Evolutionary conservation across 2,113 vertebrate genomes (phyloP).

Genomic region (Centrocercus urophasianus): DNA sequence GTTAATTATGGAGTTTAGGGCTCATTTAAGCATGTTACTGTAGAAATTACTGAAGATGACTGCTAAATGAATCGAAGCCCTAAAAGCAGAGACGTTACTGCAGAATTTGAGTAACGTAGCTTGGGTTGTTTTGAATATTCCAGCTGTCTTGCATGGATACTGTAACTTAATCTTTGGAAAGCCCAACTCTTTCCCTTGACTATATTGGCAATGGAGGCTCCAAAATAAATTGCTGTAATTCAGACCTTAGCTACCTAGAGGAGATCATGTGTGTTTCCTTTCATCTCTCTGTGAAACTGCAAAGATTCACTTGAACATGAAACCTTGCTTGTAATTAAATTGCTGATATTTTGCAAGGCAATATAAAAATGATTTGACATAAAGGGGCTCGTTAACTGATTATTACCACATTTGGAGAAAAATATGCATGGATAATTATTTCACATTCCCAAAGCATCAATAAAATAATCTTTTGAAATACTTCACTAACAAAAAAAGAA

Average conservation of each 20-base stretch:
- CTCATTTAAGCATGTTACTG: neutral
- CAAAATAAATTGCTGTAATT: slow-evolving; percentile 2
- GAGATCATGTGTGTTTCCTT: neutral
- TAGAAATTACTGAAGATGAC: neutral
- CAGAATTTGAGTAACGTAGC: neutral
- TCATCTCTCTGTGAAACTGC: neutral
- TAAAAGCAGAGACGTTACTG: neutral
- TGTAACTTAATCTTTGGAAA: neutral
- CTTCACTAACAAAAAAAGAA: slow-evolving; percentile 63
- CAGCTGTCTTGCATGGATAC: slow-evolving; percentile 14
- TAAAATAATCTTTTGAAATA: slow-evolving; percentile 47
- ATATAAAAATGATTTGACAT: neutral
- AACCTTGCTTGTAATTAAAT: neutral
- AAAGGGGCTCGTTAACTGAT: neutral
- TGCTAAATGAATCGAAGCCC: neutral
- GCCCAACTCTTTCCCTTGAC: neutral
- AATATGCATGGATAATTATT: slow-evolving; percentile 40
- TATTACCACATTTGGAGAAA: neutral
- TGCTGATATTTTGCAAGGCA: neutral
- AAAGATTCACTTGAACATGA: neutral
- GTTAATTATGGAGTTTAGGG: neutral
- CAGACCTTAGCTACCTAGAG: neutral
- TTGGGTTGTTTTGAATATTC: slow-evolving; percentile 24
- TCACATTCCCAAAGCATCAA: slow-evolving; percentile 58
- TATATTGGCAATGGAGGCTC: neutral